Base-by-base conservation (phyloP, 2,113 vertebrate species). In the Sebastes schlegelii region DNA sequence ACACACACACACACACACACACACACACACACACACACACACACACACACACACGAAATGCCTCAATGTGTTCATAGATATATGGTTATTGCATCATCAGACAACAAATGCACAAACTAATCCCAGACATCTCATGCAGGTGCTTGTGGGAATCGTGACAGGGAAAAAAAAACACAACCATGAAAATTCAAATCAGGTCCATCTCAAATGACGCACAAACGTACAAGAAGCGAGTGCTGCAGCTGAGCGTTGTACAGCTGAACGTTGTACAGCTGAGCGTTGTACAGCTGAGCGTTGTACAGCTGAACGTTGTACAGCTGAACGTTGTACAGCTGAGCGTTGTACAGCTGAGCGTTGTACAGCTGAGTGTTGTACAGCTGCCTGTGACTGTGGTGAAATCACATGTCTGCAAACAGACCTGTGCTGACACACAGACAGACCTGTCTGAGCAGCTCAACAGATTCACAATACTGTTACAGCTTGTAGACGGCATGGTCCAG, bases 131-230 rank as follows among this genome's bases (percentile, higher is more conserved):
- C 4, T 69, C 46, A n/a, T 76, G 76, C 85, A 86, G 88, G 79
- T 86, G 85, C 58, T 77, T 68, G 69, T 77, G 75, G 71, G 52
- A 83, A 83, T 70, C 19, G 5, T 77, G 77, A 63, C 55, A n/a
- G 48, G 19, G 34, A 43, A 6, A 74, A 42, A 68, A 68, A 63
- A 73, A 64, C 48, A 48, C 54, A 75, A 72, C 52, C 80, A 83
- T 88, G 57, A 91, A 92, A 80, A 91, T 91, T 92, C 89, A 91
- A 92, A 91, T 92, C 14, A 81, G 75, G 65, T 63, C 75, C 79
- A 66, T 79, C 83, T 90, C 77, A 88, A 88, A 92, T 89, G 79
- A 90, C 16, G 4, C 61, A 77, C 51, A 48, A 13, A 88, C 19
- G 71, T 52, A 68, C 61, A 83, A 45, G 17, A 63, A 63, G 4